Evolutionary conservation across 1,140 invertebrate genomes (phyloP), one percentile per base, ranked within the genome.

Genomic region (Caenorhabditis remanei): DNA sequence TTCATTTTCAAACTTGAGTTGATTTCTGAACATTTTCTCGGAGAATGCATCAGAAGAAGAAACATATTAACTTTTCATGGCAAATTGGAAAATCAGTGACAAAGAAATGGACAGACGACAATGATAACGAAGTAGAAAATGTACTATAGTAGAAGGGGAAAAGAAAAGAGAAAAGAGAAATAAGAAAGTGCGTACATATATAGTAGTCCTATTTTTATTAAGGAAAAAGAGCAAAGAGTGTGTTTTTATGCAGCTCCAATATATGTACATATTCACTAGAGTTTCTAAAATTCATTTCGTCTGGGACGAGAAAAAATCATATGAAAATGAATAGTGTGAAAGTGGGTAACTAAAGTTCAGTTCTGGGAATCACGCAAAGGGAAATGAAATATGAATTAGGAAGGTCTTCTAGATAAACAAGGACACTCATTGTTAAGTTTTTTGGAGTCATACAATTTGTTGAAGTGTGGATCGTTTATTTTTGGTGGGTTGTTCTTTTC

Each of bases 61-160:
- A 32, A 21, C 65, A 46, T 79, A n/a, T 79, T 32, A 79, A 79
- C 43, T 79, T 79, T 79, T 79, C 71, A 79, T 79, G 46, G 16
- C 11, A 46, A 46, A 71, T 46, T 46, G 41, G 32, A 32, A 32
- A 32, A 32, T 32, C 32, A 32, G 24, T 16, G 65, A 53, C 46
- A 79, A 79, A 43, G 7, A 40, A 53, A 24, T 53, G 46, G 71
- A 43, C 9, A 24, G 40, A 48, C 43, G 19, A 50, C 46, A 79
- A 79, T 43, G 71, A 79, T 79, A 79, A 79, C 46, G 46, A 41
- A 24, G 46, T 48, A 50, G 43, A 50, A 53, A 79, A 11, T 79
- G 71, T 79, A 79, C 71, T 79, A 79, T 79, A 79, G 71, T 53
- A 46, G 71, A 79, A 50, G 19, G 46, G 8, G n/a, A 40, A 32